These are phyloP conservation scores for Aphis craccivora DNA, from an alignment of 1,140 invertebrate species.

Conservation along the genomic window DNA sequence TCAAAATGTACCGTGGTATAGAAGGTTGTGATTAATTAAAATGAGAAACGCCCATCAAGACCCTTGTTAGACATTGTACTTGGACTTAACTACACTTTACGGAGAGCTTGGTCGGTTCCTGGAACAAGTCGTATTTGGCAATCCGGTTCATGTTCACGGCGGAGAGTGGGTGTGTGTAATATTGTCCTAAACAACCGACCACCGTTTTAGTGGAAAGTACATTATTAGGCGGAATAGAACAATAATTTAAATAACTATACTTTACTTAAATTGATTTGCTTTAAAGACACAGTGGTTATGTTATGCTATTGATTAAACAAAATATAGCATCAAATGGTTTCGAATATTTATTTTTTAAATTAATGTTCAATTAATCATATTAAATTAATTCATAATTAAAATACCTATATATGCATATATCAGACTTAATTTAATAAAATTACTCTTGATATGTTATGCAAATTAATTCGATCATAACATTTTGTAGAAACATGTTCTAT, in stretches of 20 bases:
- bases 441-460: too few species aligned
- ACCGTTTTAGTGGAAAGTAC: neutral
- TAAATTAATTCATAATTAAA: too few species aligned
- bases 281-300: neutral
- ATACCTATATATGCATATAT: too few species aligned
- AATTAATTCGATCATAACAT: too few species aligned
- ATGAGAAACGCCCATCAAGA: neutral
- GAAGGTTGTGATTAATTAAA: constrained; percentile 44
- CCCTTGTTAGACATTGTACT: constrained; percentile 54
- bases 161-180: neutral
- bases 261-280: neutral
- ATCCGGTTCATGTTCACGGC: constrained; percentile 32
- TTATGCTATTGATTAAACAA: neutral
- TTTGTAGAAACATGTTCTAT: too few species aligned
- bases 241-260: neutral
- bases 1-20: neutral
- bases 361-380: too few species aligned
- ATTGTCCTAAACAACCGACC: neutral
- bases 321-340: neutral
- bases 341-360: too few species aligned
- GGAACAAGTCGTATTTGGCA: constrained; percentile 24
- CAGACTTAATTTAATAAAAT: too few species aligned
- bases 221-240: neutral
- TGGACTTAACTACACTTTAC: neutral
- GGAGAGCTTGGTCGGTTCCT: neutral